These are phyloP conservation scores for Mola mola DNA, from an alignment of 2,113 vertebrate species.

Conservation along the genomic window DNA sequence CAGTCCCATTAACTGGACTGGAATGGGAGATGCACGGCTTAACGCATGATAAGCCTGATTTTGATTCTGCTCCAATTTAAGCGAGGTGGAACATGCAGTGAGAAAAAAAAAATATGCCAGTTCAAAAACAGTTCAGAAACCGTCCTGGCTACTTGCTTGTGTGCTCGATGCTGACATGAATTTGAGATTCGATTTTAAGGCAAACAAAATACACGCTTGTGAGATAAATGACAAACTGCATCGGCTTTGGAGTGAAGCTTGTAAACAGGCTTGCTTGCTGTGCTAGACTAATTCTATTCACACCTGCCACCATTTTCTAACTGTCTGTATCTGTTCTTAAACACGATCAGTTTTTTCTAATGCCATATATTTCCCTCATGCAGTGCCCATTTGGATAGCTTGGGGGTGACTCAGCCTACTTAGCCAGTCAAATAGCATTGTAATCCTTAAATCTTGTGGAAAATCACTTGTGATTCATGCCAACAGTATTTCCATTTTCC, in stretches of 20 bases:
- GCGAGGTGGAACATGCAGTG: too few relatives aligned
- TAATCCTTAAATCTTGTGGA: too few relatives aligned
- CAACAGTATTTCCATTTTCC: conserved; percentile 18
- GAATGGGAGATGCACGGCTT: background rate
- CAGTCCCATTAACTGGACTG: conserved; percentile 12
- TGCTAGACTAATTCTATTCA: conserved; percentile 4
- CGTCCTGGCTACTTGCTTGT: background rate
- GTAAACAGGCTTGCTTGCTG: conserved; percentile 4
- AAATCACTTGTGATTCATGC: conserved; percentile 19
- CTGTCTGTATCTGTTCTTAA: background rate
- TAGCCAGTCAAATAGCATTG: too few relatives aligned
- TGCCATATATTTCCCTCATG: background rate
- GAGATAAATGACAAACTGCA: background rate
- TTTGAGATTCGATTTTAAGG: background rate
- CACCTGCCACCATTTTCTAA: background rate
- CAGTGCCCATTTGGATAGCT: background rate
- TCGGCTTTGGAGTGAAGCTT: background rate
- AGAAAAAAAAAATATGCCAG: too few relatives aligned
- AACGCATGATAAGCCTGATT: background rate
- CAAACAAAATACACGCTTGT: conserved; percentile 19
- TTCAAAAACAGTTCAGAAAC: background rate
- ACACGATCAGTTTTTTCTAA: conserved; percentile 3
- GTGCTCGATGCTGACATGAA: background rate
- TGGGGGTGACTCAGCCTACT: too few relatives aligned
- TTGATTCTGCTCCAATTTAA: too few relatives aligned